Conservation (phyloP, 2,888 invertebrate genomes). For the Agrypnus murinus region DNA sequence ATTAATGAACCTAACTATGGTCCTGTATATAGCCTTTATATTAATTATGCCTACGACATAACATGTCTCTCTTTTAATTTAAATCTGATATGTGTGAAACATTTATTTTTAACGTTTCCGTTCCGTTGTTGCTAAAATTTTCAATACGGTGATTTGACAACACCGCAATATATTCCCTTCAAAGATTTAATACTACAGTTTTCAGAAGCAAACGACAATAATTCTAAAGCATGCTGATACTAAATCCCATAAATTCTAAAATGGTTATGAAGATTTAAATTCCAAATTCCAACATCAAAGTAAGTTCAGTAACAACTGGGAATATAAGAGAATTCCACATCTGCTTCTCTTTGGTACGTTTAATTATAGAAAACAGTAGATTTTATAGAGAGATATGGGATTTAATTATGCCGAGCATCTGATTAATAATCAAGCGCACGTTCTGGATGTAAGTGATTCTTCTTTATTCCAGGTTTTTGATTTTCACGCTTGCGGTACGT, state of each 20-base stretch:
- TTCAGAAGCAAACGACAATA: neutral
- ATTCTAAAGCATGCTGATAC: neutral
- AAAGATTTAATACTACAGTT: no score
- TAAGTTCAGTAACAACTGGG: neutral
- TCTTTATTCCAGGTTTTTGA: constrained; percentile 15
- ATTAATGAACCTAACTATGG: no score
- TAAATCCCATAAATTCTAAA: constrained; percentile 4
- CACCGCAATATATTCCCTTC: no score
- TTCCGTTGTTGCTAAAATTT: no score
- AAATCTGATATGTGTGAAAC: no score
- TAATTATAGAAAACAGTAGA: constrained; percentile 21
- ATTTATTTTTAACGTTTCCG: no score
- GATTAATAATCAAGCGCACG: constrained; percentile 19
- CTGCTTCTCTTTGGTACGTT: neutral
- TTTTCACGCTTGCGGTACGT: neutral
- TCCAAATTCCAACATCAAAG: constrained; percentile 11
- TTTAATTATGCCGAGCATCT: constrained; percentile 20
- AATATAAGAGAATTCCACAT: neutral
- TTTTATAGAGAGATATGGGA: constrained; percentile 17
- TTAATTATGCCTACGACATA: no score
- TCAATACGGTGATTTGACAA: no score
- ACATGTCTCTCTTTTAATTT: no score
- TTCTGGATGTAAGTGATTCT: constrained; percentile 12
- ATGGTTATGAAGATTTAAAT: constrained; percentile 7
- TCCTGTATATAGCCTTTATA: no score